Evolutionary conservation across 2,113 vertebrate genomes (phyloP).

Genomic region (Poeciliopsis prolifica): DNA sequence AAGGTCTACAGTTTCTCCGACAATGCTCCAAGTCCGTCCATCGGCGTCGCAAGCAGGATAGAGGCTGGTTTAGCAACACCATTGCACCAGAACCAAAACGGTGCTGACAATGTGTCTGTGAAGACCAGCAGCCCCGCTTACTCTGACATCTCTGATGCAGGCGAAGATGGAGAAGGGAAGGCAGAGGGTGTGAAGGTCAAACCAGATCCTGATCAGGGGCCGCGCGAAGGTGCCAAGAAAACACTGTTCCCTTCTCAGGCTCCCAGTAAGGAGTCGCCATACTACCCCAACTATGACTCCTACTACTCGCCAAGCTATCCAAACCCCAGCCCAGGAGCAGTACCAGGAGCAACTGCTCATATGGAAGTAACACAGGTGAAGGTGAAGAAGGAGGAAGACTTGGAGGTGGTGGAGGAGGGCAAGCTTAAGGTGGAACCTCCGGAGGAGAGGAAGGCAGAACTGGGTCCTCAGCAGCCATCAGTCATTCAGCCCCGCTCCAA

Average conservation of each 20-base stretch:
- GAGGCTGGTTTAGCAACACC: constrained; percentile 89
- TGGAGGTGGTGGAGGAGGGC: constrained; percentile 76
- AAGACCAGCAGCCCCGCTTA: constrained; percentile 98
- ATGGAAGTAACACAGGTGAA: constrained; percentile 78
- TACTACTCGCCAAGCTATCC: constrained; percentile 95
- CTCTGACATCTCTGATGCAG: constrained; percentile 96
- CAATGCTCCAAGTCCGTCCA: constrained; percentile 96
- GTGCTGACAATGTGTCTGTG: constrained; percentile 91
- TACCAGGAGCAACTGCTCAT: constrained; percentile 70
- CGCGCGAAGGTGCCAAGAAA: constrained; percentile 94
- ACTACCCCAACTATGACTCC: constrained; percentile 90
- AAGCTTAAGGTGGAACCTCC: constrained; percentile 88
- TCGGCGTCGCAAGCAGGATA: constrained; percentile 89
- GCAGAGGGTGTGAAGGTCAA: constrained; percentile 86
- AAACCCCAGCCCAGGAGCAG: constrained; percentile 85
- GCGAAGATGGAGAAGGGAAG: constrained; percentile 95
- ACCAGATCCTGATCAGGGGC: constrained; percentile 85
- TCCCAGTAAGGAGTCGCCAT: constrained; percentile 91
- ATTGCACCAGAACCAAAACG: constrained; percentile 92
- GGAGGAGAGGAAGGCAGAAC: constrained; percentile 94
- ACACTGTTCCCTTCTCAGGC: constrained; percentile 89
- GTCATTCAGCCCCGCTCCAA: constrained; percentile 96
- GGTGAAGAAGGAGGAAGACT: constrained; percentile 86
- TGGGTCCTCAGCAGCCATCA: constrained; percentile 77
- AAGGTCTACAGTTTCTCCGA: constrained; percentile 99